Evolutionary conservation across 2,113 vertebrate genomes (phyloP).

Genomic region (Lepus europaeus): DNA sequence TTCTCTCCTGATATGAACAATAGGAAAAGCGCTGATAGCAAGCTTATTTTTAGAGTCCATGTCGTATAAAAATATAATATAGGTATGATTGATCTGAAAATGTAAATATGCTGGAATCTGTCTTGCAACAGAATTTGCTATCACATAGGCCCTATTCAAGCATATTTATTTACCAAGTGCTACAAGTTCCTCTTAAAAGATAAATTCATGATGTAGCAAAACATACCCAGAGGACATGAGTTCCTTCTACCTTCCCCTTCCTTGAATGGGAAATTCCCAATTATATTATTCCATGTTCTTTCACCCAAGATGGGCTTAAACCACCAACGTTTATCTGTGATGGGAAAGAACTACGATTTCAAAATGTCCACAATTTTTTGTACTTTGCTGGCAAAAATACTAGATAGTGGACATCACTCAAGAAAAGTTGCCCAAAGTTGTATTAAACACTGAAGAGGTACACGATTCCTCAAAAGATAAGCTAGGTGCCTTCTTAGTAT

Average conservation of each 20-base stretch:
- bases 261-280: slow-evolving; percentile 31
- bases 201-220: slow-evolving; percentile 55
- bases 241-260: not conserved
- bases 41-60: slow-evolving; percentile 57
- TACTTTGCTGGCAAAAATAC: not conserved
- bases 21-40: slow-evolving; percentile 41
- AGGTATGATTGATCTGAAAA: slow-evolving; percentile 57
- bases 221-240: not conserved
- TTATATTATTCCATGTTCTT: slow-evolving; percentile 40
- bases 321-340: slow-evolving; percentile 43
- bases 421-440: slow-evolving; percentile 31
- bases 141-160: slow-evolving; percentile 23
- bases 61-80: slow-evolving; percentile 37
- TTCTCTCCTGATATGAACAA: slow-evolving; percentile 57
- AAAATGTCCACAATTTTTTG: slow-evolving; percentile 33
- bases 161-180: slow-evolving; percentile 55
- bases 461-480: not conserved
- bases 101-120: slow-evolving; percentile 51
- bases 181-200: slow-evolving; percentile 44
- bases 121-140: slow-evolving; percentile 56
- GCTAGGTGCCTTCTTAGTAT: not conserved
- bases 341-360: not conserved
- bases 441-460: not conserved
- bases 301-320: slow-evolving; percentile 49
- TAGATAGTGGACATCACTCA: not conserved